phyloP scores from a whole-genome alignment of 2,888 invertebrate genomes.

The Caenorhabditis becei region DNA sequence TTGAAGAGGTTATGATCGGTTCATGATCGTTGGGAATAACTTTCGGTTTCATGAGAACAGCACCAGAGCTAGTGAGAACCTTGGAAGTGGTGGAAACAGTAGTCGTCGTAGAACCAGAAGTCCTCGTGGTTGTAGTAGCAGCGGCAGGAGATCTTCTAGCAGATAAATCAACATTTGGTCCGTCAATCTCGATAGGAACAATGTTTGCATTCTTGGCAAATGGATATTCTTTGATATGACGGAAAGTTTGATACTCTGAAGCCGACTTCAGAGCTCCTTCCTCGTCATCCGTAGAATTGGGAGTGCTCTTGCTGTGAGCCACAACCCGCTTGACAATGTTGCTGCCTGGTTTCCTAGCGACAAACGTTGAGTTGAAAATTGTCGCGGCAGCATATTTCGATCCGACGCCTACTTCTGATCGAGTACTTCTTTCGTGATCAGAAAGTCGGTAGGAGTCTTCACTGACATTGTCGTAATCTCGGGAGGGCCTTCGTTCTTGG shows the following conservation, averaged over 20 bases:
- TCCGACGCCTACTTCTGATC: conserved; percentile 65
- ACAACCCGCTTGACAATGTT: conserved; percentile 78
- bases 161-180: conserved; percentile 72
- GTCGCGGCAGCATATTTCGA: conserved; percentile 60
- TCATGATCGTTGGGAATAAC: conserved; percentile 65
- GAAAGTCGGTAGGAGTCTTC: conserved; percentile 80
- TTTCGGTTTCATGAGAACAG: conserved; percentile 69
- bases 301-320: conserved; percentile 66
- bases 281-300: conserved; percentile 69
- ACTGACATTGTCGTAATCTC: conserved; percentile 76
- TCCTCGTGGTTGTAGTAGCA: conserved; percentile 18
- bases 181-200: conserved; percentile 79
- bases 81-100: conserved; percentile 58
- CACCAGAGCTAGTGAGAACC: conserved; percentile 69
- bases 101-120: conserved; percentile 27
- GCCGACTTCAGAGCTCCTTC: conserved; percentile 60
- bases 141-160: conserved; percentile 42
- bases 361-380: conserved; percentile 74
- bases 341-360: conserved; percentile 77
- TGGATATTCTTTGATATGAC: conserved; percentile 67
- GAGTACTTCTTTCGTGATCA: conserved; percentile 71
- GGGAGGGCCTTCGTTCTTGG: conserved; percentile 62
- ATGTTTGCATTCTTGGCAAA: conserved; percentile 59
- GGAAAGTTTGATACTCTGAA: conserved; percentile 63
- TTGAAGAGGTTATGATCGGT: conserved; percentile 24